A percentile compares a stretch with the other conserved stretches of the same genome.
phyloP scores from a whole-genome alignment of 2,797 vertebrate genomes.

The Mormyrops boulengeri region DNA sequence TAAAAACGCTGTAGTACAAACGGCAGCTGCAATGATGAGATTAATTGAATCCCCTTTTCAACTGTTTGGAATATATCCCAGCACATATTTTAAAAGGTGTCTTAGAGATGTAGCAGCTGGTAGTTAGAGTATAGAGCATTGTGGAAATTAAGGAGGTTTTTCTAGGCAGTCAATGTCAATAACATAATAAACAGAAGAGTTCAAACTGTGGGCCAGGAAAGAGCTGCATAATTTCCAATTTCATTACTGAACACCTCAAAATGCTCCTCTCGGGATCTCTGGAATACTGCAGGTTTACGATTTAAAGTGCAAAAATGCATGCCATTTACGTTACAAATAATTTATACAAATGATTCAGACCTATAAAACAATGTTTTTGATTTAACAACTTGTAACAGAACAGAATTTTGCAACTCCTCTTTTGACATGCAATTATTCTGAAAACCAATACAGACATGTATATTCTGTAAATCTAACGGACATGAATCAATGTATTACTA shows the following conservation, averaged over 20 bases:
- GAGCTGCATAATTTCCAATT: background rate
- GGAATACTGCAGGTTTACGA: background rate
- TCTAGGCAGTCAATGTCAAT: conserved; percentile 4
- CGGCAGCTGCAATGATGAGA: conserved; percentile 37
- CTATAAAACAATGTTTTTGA: background rate
- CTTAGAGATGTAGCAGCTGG: conserved; percentile 62
- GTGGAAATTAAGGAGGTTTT: conserved; percentile 46
- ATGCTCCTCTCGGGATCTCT: background rate
- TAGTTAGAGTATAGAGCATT: conserved; percentile 41
- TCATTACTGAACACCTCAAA: background rate
- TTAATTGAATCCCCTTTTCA: conserved; percentile 50
- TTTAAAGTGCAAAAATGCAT: background rate
- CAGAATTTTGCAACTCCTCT: background rate
- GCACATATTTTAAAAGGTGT: conserved; percentile 51
- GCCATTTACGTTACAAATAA: background rate
- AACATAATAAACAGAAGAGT: background rate
- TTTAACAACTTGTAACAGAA: background rate
- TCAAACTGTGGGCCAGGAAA: background rate
- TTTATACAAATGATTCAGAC: background rate
- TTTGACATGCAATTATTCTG: background rate
- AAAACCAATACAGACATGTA: background rate
- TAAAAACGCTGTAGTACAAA: background rate
- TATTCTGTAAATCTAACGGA: background rate
- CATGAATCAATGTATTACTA: background rate
- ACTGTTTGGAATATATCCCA: conserved; percentile 51